Evolutionary conservation across 53 echinoderm and acorn worm species (phyloP).

Genomic region (Hippasteria phrygiana): DNA sequence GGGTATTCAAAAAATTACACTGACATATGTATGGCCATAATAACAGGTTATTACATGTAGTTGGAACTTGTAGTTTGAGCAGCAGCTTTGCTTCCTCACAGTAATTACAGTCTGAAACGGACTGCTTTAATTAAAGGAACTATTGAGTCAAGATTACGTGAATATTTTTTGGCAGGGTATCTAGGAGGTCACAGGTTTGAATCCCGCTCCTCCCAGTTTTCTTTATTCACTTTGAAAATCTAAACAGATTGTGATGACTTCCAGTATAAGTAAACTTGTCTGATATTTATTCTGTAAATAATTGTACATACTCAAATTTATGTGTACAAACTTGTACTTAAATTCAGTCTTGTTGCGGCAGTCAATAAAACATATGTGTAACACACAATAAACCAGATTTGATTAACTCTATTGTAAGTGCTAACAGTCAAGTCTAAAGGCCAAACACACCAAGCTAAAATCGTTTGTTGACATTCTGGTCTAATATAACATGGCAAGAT

Average conservation of each 20-base stretch:
- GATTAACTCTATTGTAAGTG: not conserved
- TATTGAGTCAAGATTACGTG: not conserved
- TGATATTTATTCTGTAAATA: too few species aligned
- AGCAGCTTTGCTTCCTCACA: not conserved
- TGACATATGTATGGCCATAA: not conserved
- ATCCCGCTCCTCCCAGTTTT: too few species aligned
- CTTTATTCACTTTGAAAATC: too few species aligned
- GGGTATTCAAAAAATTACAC: not conserved
- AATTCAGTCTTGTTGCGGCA: not conserved
- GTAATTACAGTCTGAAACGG: constrained; percentile 1
- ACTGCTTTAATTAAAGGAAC: not conserved
- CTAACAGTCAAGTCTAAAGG: not conserved
- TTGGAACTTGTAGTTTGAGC: not conserved
- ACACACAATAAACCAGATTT: not conserved
- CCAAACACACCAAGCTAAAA: not conserved
- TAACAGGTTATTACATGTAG: not conserved
- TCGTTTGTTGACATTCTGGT: not conserved
- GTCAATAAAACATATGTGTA: not conserved
- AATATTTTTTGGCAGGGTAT: too few species aligned
- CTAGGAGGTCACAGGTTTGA: too few species aligned
- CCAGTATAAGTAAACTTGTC: too few species aligned
- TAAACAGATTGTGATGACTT: too few species aligned
- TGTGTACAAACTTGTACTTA: too few species aligned
- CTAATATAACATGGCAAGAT: not conserved
- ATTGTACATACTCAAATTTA: too few species aligned